Evolutionary conservation across 2,888 invertebrate genomes (phyloP), one percentile per base, ranked within the genome.

Genomic region (Lithosia quadra): DNA sequence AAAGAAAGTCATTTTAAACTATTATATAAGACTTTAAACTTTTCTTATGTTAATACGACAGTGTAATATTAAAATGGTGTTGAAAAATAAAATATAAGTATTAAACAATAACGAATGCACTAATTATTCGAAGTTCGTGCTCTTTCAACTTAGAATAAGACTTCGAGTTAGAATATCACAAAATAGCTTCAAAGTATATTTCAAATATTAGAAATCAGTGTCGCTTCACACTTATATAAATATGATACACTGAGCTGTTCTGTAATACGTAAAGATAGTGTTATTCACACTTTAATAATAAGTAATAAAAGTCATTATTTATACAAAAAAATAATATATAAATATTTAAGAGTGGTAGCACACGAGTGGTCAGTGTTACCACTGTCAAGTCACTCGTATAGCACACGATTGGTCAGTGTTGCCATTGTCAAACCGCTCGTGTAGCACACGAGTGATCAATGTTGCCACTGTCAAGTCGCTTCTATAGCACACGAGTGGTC

Each of bases 251-350:
- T 88, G 92, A 92, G 92, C 92, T 92, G 90, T 93, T 93, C 89
- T 89, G 85, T 88, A 86, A 94, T 94, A 94, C 94, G 94, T 94
- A 94, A 93, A 86, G 78, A 91, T 92, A 93, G 92, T 92, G 92
- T 88, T 88, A 92, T 87, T 88, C 91, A 93, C 93, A 90, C 89
- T 89, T 89, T 91, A 92, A 91, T 87, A 78, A 81, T 93, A 93
- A 92, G 92, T 85, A 86, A 86, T 85, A 86, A 86, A 88, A 91
- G 85, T 86, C 88, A 91, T 90, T 90, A 92, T 91, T 90, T 93
- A 91, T 91, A 92, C 90, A 90, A 90, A 77, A 71, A 63, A 73
- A 66, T 65, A 60, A 71, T 81, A 81, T 81, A 82, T 79, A 73
- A 73, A 84, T 88, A 83, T 86, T 79, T 78, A 73, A 80, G 76